phyloP scores from a whole-genome alignment of 1,140 invertebrate species.

The Drosophila prosaltans region DNA sequence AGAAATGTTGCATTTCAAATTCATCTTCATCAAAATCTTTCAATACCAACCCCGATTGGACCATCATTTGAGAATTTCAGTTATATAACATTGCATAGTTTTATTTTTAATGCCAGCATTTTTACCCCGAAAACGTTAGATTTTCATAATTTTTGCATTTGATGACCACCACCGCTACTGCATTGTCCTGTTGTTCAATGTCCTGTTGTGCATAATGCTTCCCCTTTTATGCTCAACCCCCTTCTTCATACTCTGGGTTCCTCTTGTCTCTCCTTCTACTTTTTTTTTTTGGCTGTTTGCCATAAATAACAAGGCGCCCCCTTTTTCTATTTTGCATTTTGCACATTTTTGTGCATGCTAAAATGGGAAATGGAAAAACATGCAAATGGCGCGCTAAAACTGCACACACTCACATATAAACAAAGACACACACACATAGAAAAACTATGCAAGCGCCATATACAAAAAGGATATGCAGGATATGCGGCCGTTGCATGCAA shows the following conservation, averaged over 20 bases:
- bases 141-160: conserved; percentile 6
- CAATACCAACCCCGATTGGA: not conserved
- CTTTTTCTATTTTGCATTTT: conserved; percentile 60
- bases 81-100: not conserved
- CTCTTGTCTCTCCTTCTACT: not conserved
- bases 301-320: conserved; percentile 52
- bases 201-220: not conserved
- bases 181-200: conserved; percentile 1
- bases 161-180: not conserved
- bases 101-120: not conserved
- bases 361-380: conserved; percentile 60
- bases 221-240: conserved; percentile 6
- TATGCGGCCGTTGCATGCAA: conserved; percentile 61
- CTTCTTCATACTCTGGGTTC: not conserved
- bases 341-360: conserved; percentile 46
- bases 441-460: conserved; percentile 48
- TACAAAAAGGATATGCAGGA: conserved; percentile 63
- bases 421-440: conserved; percentile 21
- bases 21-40: not conserved
- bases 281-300: conserved; percentile 40
- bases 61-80: not conserved
- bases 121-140: not conserved
- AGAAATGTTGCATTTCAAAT: too few species aligned
- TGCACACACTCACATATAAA: conserved; percentile 31
- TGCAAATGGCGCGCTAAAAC: conserved; percentile 74